phyloP scores from a whole-genome alignment of 2,888 invertebrate species.

The Pseudococcus longispinus region DNA sequence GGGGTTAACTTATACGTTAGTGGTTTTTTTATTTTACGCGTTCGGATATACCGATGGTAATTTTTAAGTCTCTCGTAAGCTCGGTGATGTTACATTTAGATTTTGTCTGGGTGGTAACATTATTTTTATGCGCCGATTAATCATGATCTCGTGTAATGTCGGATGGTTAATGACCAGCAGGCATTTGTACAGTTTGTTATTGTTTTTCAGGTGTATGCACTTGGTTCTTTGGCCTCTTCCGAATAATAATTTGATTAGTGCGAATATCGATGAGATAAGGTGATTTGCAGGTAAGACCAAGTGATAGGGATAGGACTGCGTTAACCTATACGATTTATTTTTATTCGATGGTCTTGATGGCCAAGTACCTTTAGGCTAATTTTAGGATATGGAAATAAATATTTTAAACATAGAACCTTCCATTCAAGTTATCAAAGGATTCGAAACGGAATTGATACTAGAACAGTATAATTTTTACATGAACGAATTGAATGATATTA shows the following conservation, averaged over 20 bases:
- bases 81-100: constrained; percentile 3
- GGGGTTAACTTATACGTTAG: constrained; percentile 35
- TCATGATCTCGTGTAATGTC: constrained; percentile 24
- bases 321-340: neutral
- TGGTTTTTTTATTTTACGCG: constrained; percentile 13
- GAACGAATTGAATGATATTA: too few relatives aligned
- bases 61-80: neutral
- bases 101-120: constrained; percentile 38
- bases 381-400: too few relatives aligned
- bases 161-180: constrained; percentile 29
- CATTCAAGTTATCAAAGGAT: too few relatives aligned
- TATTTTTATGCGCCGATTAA: constrained; percentile 19
- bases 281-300: neutral
- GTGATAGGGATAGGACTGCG: neutral
- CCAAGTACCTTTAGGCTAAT: neutral
- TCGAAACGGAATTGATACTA: too few relatives aligned
- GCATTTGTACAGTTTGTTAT: constrained; percentile 24
- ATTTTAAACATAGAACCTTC: too few relatives aligned
- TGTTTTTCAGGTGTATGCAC: neutral
- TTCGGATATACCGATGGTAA: neutral
- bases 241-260: constrained; percentile 1
- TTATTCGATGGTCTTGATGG: neutral
- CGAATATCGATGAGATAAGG: neutral
- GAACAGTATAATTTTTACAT: too few relatives aligned
- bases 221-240: neutral